A percentile compares a stretch with the other conserved stretches of the same genome.
phyloP scores from a whole-genome alignment of 2,797 vertebrate genomes.

The Pangasius mekongensis region DNA sequence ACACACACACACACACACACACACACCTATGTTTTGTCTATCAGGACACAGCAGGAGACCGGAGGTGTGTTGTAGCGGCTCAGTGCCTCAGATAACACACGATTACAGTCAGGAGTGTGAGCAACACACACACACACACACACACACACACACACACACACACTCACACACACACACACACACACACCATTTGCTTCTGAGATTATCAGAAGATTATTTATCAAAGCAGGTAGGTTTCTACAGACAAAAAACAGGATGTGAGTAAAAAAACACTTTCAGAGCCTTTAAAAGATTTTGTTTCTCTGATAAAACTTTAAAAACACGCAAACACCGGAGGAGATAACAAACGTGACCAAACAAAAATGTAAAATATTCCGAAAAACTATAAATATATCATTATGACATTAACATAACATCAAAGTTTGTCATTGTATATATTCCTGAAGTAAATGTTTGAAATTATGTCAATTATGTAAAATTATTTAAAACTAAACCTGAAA shows the following conservation, averaged over 20 bases:
- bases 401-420: background rate
- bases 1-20: background rate
- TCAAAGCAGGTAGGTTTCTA: slow-evolving; percentile 69
- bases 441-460: background rate
- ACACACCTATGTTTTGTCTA: slow-evolving; percentile 77
- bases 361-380: background rate
- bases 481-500: background rate
- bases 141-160: slow-evolving; percentile 28
- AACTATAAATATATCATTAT: background rate
- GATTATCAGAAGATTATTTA: slow-evolving; percentile 64
- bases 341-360: background rate
- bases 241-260: slow-evolving; percentile 63
- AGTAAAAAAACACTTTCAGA: slow-evolving; percentile 39
- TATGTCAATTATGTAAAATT: background rate
- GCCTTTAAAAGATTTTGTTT: background rate
- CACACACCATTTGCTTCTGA: slow-evolving; percentile 61
- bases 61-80: slow-evolving; percentile 65
- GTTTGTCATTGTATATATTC: background rate
- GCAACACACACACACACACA: slow-evolving; percentile 19
- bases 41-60: slow-evolving; percentile 63
- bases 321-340: background rate
- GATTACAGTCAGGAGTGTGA: background rate
- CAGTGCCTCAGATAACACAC: slow-evolving; percentile 67
- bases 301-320: slow-evolving; percentile 5
- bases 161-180: slow-evolving; percentile 28